Base-by-base conservation (phyloP, 2,797 vertebrate genomes). In the Gymnocypris eckloni region DNA sequence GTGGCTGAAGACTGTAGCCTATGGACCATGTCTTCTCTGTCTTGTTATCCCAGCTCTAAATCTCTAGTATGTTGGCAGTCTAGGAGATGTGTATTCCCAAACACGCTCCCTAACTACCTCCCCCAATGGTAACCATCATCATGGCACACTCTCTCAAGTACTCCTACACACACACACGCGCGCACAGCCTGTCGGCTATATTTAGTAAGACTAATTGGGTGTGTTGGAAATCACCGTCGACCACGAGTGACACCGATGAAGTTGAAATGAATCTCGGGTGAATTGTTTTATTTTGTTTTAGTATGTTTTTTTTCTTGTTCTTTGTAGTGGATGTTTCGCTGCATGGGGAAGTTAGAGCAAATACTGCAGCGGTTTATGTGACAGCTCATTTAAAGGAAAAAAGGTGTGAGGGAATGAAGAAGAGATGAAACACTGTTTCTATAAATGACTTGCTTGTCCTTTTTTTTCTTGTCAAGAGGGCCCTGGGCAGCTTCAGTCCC, bases 191-290 rank as follows among this genome's bases (percentile, higher is more conserved):
- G 70, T 78, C 33, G 89, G 89, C 94, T 96, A 94, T 95, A 95
- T 96, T 95, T 96, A 95, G 95, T 94, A 94, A 91, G 95, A 95
- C 93, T 96, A 96, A 97, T 96, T 96, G 95, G 95, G 93, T 93
- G 92, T 93, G 94, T 93, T 92, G 90, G 93, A 93, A 89, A 93
- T 94, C 93, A 95, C 94, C 93, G 92, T 95, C 92, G 93, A 91
- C 91, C 54, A 83, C 76, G 91, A 94, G 88, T 95, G 95, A 93
- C 95, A 95, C 92, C 89, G 94, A 83, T 94, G 93, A 96, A 95
- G 94, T 92, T 92, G 91, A 94, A 93, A 93, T 93, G 94, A 93
- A 93, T 94, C 93, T 94, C 91, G 89, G 90, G 92, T 91, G 93
- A 92, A 90, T 86, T 93, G 91, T 89, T 89, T 92, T 95, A 95